Conservation (phyloP, 2,888 invertebrate species). For the Eledone cirrhosa region DNA sequence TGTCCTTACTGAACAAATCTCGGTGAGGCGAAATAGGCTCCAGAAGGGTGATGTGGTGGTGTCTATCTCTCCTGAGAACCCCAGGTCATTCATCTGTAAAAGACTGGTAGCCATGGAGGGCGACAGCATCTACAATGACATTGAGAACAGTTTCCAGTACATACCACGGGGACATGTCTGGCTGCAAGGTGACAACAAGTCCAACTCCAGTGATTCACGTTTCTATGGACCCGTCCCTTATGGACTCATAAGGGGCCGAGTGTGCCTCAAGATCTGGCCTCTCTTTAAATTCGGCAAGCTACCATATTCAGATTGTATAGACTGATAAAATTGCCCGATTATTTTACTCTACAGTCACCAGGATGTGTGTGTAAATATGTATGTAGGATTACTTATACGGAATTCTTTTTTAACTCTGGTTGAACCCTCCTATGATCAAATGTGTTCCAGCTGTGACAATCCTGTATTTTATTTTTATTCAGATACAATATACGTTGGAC, state of each 20-base stretch:
- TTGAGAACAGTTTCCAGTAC: constrained; percentile 30
- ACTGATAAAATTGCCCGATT: not conserved
- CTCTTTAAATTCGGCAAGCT: constrained; percentile 14
- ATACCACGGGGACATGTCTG: constrained; percentile 54
- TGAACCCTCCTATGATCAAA: too few relatives aligned
- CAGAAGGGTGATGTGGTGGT: constrained; percentile 83
- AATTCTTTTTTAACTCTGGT: too few relatives aligned
- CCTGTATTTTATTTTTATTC: too few relatives aligned
- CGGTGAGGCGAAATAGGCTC: constrained; percentile 59
- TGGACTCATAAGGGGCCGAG: constrained; percentile 83
- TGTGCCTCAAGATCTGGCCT: constrained; percentile 75
- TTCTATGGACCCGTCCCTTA: constrained; percentile 87
- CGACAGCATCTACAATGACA: constrained; percentile 44
- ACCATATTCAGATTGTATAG: not conserved
- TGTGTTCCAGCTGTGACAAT: too few relatives aligned
- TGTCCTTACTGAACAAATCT: constrained; percentile 82
- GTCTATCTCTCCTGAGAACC: constrained; percentile 82
- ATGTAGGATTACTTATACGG: too few relatives aligned
- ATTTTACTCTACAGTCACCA: too few relatives aligned
- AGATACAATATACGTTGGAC: too few relatives aligned
- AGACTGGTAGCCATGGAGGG: constrained; percentile 72
- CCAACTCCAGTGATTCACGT: constrained; percentile 87
- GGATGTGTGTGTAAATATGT: too few relatives aligned
- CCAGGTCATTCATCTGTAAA: constrained; percentile 85
- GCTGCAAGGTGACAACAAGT: constrained; percentile 77